Evolutionary conservation across 2,888 invertebrate genomes (phyloP), one percentile per base, ranked within the genome.

Genomic region (Caenorhabditis macrosperma): DNA sequence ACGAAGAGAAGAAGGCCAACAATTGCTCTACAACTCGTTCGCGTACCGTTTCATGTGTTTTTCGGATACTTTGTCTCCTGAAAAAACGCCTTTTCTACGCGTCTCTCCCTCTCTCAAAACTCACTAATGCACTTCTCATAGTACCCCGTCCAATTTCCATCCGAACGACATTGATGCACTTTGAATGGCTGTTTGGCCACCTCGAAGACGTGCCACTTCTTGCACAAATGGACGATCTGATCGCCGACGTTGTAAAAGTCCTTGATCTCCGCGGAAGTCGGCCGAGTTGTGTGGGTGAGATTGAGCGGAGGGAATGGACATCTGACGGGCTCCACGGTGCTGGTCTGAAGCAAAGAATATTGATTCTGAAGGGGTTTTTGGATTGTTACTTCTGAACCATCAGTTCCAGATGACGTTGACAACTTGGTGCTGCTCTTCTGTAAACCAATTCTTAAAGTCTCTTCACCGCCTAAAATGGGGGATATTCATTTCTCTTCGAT

Each of bases 81-180:
- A 54, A 54, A 26, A 17, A 6, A 3, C 15, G 12, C 9, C 7
- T 9, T 48, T 20, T n/a, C 4, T 15, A 48, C 6, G 48, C 7
- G 5, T 12, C 3, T 38, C 15, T 38, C 15, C 38, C n/a, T n/a
- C n/a, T n/a, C n/a, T n/a, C n/a, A n/a, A n/a, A 38, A 41, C 59
- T 24, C 24, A 61, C 61, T 7, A 12, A 63, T 41, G 24, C 61
- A 63, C n/a, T 17, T 48, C 28, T 46, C 17, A 2, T 26, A 26
- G 0, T n/a, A 2, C 9, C 61, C 61, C 5, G n/a, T 33, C 61
- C 61, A 63, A 7, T 28, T 48, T 10, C 48, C 61, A 33, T 63
- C 33, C 10, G 30, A 4, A 10, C n/a, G 12, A 17, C 61, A 63
- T 10, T 10, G 0, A 12, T 48, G 48, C 2, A 41, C 17, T 7